Evolutionary conservation across 2,797 vertebrate species (phyloP).

Genomic region (Meriones psammophilus): DNA sequence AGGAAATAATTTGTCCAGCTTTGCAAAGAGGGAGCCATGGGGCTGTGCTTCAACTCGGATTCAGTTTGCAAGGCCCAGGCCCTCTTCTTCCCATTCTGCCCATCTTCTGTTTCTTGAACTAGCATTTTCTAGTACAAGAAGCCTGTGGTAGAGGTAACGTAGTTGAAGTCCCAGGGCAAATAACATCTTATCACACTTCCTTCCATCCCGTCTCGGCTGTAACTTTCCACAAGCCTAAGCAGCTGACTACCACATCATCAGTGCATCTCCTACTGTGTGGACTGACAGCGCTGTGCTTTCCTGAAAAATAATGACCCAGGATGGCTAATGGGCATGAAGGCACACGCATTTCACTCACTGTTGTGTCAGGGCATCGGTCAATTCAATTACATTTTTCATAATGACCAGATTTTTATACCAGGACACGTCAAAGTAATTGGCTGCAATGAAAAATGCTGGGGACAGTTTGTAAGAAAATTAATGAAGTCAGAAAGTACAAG

Average conservation of each 20-base stretch:
- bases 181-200: not conserved
- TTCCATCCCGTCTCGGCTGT: not conserved
- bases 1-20: not conserved
- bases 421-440: slow-evolving; percentile 71
- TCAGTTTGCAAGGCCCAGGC: not conserved
- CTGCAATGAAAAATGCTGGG: slow-evolving; percentile 59
- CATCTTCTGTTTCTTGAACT: not conserved
- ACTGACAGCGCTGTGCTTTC: not conserved
- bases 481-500: slow-evolving; percentile 69
- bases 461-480: slow-evolving; percentile 71
- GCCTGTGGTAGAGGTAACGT: not conserved
- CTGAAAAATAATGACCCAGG: slow-evolving; percentile 48
- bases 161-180: not conserved
- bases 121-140: not conserved
- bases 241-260: slow-evolving; percentile 9
- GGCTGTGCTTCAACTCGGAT: not conserved
- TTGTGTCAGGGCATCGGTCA: slow-evolving; percentile 42
- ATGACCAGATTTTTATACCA: slow-evolving; percentile 71
- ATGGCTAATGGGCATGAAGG: slow-evolving; percentile 43
- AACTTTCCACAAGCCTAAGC: slow-evolving; percentile 54
- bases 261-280: not conserved
- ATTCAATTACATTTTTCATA: slow-evolving; percentile 70
- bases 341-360: slow-evolving; percentile 47
- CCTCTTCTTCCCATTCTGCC: not conserved
- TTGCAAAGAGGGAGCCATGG: not conserved